These are phyloP conservation scores for Eulithis prunata DNA, from an alignment of 2,888 invertebrate genomes.

Conservation along the genomic window DNA sequence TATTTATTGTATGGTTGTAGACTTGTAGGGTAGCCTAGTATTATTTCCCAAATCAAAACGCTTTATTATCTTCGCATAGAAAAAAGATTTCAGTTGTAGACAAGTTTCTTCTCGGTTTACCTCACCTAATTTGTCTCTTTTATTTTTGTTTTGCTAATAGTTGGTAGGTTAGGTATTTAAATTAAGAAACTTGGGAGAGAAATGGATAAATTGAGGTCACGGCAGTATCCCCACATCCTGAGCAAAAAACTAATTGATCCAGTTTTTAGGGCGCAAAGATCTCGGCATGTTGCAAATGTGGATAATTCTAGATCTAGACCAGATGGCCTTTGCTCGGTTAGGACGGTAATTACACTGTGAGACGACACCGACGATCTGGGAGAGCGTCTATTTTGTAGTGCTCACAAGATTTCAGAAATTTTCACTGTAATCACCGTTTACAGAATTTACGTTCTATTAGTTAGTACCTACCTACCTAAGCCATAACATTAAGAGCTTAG, in stretches of 20 bases:
- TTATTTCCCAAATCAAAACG: too few relatives aligned
- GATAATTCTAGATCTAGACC: slow-evolving; percentile 50
- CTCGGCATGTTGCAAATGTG: slow-evolving; percentile 50
- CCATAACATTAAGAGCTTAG: neutral
- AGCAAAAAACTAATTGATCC: slow-evolving; percentile 50
- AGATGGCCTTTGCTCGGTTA: slow-evolving; percentile 46
- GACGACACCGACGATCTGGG: slow-evolving; percentile 29
- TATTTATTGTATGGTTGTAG: neutral
- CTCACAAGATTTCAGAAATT: slow-evolving; percentile 12
- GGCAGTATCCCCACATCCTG: slow-evolving; percentile 3
- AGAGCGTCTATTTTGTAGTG: slow-evolving; percentile 24
- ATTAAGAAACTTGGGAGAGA: slow-evolving; percentile 47
- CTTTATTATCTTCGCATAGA: too few relatives aligned
- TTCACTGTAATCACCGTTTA: slow-evolving; percentile 5
- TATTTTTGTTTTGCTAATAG: too few relatives aligned
- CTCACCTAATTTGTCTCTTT: too few relatives aligned
- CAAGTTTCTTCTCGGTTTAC: too few relatives aligned
- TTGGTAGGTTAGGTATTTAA: slow-evolving; percentile 23
- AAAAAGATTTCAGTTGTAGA: too few relatives aligned
- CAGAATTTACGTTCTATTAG: neutral
- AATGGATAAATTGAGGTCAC: slow-evolving; percentile 52
- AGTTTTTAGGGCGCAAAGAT: slow-evolving; percentile 65
- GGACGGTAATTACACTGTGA: slow-evolving; percentile 51
- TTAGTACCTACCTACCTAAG: neutral
- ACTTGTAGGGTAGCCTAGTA: too few relatives aligned